phyloP scores from a whole-genome alignment of 2,888 invertebrate genomes.

The Mimumesa dahlbomi region DNA sequence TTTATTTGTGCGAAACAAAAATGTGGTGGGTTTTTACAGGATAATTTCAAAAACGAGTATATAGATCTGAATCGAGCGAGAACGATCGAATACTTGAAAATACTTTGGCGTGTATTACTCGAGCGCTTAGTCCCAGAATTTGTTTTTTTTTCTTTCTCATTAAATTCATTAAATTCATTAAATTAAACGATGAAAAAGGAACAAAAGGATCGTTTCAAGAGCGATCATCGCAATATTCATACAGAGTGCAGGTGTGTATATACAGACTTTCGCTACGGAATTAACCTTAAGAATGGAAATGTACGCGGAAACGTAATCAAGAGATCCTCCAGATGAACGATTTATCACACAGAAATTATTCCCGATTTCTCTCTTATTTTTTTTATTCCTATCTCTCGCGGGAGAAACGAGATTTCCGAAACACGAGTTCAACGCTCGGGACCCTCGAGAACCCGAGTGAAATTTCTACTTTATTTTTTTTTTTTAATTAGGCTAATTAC shows the following conservation, averaged over 20 bases:
- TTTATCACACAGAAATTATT: conserved; percentile 39
- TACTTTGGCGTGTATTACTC: too few species aligned
- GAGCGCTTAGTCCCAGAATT: too few species aligned
- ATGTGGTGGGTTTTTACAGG: too few species aligned
- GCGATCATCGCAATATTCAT: conserved; percentile 50
- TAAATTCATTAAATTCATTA: conserved; percentile 48
- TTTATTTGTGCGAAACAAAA: neutral
- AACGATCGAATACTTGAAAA: too few species aligned
- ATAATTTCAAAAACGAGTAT: too few species aligned
- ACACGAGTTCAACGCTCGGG: neutral
- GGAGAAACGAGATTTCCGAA: neutral
- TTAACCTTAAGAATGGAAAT: conserved; percentile 54
- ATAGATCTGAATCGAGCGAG: too few species aligned
- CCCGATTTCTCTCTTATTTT: conserved; percentile 2
- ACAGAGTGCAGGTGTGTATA: conserved; percentile 61
- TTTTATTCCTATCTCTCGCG: neutral
- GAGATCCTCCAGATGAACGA: conserved; percentile 43
- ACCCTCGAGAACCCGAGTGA: neutral
- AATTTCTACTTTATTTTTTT: conserved; percentile 5
- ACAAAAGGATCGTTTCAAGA: conserved; percentile 41
- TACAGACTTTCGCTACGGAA: conserved; percentile 49
- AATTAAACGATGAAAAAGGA: conserved; percentile 48
- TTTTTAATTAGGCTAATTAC: conserved; percentile 5
- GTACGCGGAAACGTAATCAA: conserved; percentile 49
- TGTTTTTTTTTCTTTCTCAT: too few species aligned